Evolutionary conservation across 2,888 invertebrate genomes (phyloP), one percentile per base, ranked within the genome.

Genomic region (Hirtodrosophila alboralis): DNA sequence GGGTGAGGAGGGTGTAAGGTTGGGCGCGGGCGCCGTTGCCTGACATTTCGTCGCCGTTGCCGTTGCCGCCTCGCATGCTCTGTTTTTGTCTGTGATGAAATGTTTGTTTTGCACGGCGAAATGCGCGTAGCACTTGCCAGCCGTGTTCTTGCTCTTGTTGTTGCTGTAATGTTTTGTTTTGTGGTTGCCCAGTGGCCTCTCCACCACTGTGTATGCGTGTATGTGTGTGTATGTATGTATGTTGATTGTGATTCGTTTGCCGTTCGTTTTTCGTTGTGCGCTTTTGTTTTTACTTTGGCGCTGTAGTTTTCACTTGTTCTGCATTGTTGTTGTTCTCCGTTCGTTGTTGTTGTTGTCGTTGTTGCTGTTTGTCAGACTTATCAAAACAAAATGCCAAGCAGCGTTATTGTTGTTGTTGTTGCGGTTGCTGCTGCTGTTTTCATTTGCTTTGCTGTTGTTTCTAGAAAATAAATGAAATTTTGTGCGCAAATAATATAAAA

Each of bases 21-120:
- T 30, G 47, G 13, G 30, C 4, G 43, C 30, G 30, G 21, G 30
- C 49, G 21, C 27, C 52, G 65, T 44, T 75, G 75, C 52, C 65
- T 78, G 84, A 75, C 75, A 79, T 77, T 75, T 84, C 58, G 83
- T 79, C 61, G 77, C 54, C 62, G 68, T 41, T 34, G 49, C 51
- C 48, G 36, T 56, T 13, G 38, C 34, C 36, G 34, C 49, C 45
- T 54, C 49, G 47, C 54, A 43, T 56, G 72, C 58, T 59, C 43
- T 76, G 64, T 63, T 61, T 66, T 65, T 72, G 70, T 79, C 65
- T 77, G 73, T 79, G 86, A 81, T 81, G 81, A 81, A 81, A 81
- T 81, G 81, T 81, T 81, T 81, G 81, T 81, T 81, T 81, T 81
- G 81, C 86, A 80, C 81, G 65, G 79, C 84, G 86, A 81, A 81